Base-by-base conservation (phyloP, 2,888 invertebrate genomes). In the Branchellion lobata region DNA sequence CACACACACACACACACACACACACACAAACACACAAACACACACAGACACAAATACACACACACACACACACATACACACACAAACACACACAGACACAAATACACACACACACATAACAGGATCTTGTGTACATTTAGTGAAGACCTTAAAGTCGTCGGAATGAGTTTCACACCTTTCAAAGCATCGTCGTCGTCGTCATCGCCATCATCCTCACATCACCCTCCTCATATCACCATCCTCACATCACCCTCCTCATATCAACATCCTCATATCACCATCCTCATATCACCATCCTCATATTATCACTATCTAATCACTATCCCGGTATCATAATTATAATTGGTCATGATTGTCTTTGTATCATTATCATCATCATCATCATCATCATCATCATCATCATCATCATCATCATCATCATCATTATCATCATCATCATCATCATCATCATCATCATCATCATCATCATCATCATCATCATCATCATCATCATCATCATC, bases 331-430 rank as follows among this genome's bases (percentile, higher is more conserved):
- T 51, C 14, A 51, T 51, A 21, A 21, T 51, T 51, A 14, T 18
- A 14, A 51, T 51, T 18, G 53, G 53, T 14, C 14, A n/a, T n/a
- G n/a, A n/a, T n/a, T n/a, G n/a, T n/a, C n/a, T n/a, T n/a, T n/a
- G n/a, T n/a, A n/a, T n/a, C n/a, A n/a, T 72, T 31, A 72, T 72
- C 72, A 72, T 31, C 78, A 71, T 69, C 78, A 78, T 78, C 78
- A 78, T 71, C 36, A 71, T 78, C 78, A 78, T 78, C 78, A 71
- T 78, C 78, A 40, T 78, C 78, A 78, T 71, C 78, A 78, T 68
- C 69, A 78, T 71, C 69, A 78, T 78, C 69, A 69, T 78, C 78
- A 78, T 71, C 69, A 24, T 78, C 78, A 78, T 71, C 69, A 34
- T 71, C 78, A 34, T 71, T 69, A 71, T 71, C 78, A 78, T 78